These are phyloP conservation scores for Drosophila malerkotliana DNA, from an alignment of 1,140 invertebrate genomes.

Conservation along the genomic window DNA sequence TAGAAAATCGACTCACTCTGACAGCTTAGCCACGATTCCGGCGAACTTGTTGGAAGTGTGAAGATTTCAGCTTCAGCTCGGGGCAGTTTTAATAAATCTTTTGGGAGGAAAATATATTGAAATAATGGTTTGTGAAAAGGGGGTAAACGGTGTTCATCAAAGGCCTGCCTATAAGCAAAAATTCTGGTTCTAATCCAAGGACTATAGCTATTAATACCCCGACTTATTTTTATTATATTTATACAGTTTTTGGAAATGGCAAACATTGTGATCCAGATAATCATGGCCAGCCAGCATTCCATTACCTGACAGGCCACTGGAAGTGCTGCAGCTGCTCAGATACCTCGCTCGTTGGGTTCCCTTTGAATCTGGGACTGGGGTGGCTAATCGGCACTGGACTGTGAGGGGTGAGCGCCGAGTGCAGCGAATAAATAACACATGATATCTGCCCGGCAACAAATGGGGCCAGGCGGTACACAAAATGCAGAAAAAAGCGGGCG, in stretches of 20 bases:
- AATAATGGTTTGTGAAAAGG: background rate
- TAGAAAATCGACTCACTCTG: slow-evolving; percentile 56
- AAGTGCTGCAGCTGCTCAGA: slow-evolving; percentile 42
- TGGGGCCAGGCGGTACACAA: slow-evolving; percentile 19
- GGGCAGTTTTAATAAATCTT: background rate
- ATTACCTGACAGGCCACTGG: slow-evolving; percentile 31
- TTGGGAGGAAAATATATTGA: background rate
- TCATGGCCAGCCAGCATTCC: slow-evolving; percentile 13
- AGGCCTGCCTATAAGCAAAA: too few species aligned
- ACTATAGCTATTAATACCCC: background rate
- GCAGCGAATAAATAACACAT: slow-evolving; percentile 61
- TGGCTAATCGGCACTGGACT: slow-evolving; percentile 6
- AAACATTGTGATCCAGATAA: background rate
- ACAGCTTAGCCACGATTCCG: slow-evolving; percentile 53
- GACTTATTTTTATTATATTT: too few species aligned
- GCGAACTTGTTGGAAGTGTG: slow-evolving; percentile 19
- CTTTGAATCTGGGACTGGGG: slow-evolving; percentile 17
- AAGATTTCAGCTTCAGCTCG: slow-evolving; percentile 5
- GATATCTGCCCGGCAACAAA: slow-evolving; percentile 48
- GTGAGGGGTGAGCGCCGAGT: slow-evolving; percentile 33
- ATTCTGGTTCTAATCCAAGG: background rate
- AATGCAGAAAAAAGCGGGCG: slow-evolving; percentile 9
- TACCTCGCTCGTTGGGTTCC: background rate
- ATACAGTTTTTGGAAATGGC: background rate
- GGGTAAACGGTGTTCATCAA: background rate